These are phyloP conservation scores for Naja naja DNA, from an alignment of 2,113 vertebrate genomes.

Conservation along the genomic window DNA sequence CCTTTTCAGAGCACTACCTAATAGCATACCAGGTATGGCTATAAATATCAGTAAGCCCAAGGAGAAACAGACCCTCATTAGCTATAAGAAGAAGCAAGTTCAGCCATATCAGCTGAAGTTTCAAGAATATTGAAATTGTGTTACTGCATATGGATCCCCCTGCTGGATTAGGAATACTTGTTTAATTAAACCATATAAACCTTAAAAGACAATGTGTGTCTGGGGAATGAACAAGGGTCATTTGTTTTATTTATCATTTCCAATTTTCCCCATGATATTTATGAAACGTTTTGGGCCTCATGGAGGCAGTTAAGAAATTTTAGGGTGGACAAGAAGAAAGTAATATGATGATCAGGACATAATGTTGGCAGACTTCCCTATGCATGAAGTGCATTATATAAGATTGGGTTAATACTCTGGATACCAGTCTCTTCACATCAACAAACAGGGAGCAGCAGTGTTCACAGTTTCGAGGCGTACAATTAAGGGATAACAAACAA, in stretches of 20 bases:
- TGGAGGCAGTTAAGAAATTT: neutral
- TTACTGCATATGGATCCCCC: neutral
- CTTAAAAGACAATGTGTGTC: neutral
- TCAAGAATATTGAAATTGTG: neutral
- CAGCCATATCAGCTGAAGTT: neutral
- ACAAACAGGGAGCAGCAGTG: neutral
- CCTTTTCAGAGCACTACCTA: neutral
- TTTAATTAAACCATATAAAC: neutral
- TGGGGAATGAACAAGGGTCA: neutral
- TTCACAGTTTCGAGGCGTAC: neutral
- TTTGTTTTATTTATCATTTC: neutral
- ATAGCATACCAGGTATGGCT: neutral
- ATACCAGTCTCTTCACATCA: neutral
- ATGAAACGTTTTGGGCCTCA: neutral
- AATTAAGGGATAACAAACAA: neutral
- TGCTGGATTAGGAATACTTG: neutral
- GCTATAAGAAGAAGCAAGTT: neutral
- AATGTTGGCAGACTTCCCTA: neutral
- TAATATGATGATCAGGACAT: neutral
- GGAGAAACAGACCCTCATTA: neutral
- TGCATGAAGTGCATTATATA: neutral
- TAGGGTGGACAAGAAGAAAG: neutral
- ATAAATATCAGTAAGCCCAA: neutral
- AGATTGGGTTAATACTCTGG: neutral
- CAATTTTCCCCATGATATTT: neutral